phyloP scores from a whole-genome alignment of 2,888 invertebrate species.

The Coecobrya sp. region DNA sequence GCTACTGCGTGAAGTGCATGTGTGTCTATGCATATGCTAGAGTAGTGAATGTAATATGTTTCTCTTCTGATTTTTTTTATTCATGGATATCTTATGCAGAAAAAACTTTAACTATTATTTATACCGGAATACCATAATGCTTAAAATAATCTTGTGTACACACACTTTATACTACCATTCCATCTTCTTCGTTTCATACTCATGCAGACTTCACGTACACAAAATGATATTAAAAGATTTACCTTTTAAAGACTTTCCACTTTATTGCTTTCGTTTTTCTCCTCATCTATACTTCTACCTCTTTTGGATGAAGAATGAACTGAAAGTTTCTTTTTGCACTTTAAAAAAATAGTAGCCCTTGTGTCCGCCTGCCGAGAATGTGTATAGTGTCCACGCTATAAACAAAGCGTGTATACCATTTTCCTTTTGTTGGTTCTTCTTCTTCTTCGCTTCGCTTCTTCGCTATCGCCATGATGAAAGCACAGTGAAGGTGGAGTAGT shows the following conservation, averaged over 20 bases:
- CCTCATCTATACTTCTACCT: constrained; percentile 40
- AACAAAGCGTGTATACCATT: constrained; percentile 53
- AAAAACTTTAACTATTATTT: constrained; percentile 25
- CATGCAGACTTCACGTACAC: constrained; percentile 9
- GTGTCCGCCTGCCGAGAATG: background rate
- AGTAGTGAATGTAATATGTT: background rate
- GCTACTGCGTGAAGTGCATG: background rate
- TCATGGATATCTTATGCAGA: background rate
- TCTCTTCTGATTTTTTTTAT: background rate
- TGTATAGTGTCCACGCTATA: constrained; percentile 25
- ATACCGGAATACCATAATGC: constrained; percentile 12
- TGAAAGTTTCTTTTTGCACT: constrained; percentile 52
- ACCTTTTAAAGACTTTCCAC: constrained; percentile 66
- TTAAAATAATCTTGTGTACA: constrained; percentile 32
- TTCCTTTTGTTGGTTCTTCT: background rate
- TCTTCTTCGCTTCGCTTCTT: constrained; percentile 5
- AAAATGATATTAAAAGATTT: constrained; percentile 68
- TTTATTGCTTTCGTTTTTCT: constrained; percentile 48
- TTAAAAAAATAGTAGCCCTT: constrained; percentile 13
- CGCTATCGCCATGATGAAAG: background rate
- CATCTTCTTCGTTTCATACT: constrained; percentile 37
- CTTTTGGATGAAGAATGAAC: background rate
- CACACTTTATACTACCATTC: constrained; percentile 23
- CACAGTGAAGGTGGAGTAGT: constrained; percentile 35
- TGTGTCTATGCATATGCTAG: background rate